A percentile compares a stretch with the other conserved stretches of the same genome.
phyloP scores from a whole-genome alignment of 2,888 invertebrate species.

The Agonum fuliginosum region DNA sequence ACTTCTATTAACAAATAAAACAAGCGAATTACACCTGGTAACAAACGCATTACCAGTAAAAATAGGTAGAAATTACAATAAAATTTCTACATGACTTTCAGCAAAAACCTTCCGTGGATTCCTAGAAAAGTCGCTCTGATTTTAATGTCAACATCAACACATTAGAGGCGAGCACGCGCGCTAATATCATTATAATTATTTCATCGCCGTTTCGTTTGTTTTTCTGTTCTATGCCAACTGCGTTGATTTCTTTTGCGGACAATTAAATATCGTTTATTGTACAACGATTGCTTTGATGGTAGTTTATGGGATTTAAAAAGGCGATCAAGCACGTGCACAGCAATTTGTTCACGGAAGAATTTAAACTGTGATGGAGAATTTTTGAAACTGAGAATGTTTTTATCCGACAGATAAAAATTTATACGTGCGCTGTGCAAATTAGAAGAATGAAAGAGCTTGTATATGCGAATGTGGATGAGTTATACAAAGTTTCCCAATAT shows the following conservation, averaged over 20 bases:
- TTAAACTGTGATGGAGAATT: no score
- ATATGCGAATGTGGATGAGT: no score
- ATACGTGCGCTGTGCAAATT: no score
- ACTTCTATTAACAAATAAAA: background rate
- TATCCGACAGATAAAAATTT: no score
- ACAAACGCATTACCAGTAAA: background rate
- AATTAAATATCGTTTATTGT: conserved; percentile 42
- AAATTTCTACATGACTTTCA: conserved; percentile 15
- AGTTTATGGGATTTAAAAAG: conserved; percentile 29
- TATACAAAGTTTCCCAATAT: no score
- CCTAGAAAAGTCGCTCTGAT: conserved; percentile 27
- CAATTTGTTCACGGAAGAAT: no score
- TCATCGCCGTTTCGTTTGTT: conserved; percentile 35
- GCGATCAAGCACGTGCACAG: conserved; percentile 2
- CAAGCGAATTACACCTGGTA: background rate
- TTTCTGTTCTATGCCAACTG: conserved; percentile 25
- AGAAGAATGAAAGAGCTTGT: no score
- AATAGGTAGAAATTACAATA: conserved; percentile 11
- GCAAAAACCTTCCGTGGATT: conserved; percentile 8
- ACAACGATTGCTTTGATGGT: background rate
- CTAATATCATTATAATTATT: conserved; percentile 45
- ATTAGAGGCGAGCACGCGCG: conserved; percentile 31
- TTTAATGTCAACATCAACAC: conserved; percentile 46
- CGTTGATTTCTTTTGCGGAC: conserved; percentile 18
- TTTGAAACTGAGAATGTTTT: no score